A percentile compares a stretch with the other conserved stretches of the same genome.
Conservation (phyloP, 2,888 invertebrate genomes). For the Agriopis leucophaearia region DNA sequence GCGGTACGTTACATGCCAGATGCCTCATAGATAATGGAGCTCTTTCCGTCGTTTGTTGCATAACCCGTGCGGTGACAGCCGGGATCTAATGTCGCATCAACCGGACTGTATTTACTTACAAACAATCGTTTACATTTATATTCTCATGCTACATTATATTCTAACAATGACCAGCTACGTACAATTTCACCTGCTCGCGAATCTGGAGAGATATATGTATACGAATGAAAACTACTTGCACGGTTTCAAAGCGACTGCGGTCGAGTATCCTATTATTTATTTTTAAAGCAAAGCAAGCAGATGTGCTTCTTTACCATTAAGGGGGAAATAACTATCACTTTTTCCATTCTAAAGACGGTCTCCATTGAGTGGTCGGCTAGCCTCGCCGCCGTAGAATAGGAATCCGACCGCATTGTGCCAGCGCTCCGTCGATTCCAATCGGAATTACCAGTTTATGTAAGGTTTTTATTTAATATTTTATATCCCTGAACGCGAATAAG, state of each 20-base stretch:
- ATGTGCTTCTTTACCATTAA: constrained; percentile 40
- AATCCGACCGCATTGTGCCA: constrained; percentile 68
- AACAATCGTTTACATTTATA: constrained; percentile 64
- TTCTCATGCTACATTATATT: constrained; percentile 39
- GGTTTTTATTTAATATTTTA: constrained; percentile 85
- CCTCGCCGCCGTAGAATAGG: constrained; percentile 74
- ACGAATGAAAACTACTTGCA: constrained; percentile 18
- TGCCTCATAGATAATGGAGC: constrained; percentile 76
- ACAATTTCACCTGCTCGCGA: constrained; percentile 23
- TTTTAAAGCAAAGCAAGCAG: constrained; percentile 38
- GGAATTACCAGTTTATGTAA: constrained; percentile 83
- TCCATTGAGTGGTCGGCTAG: constrained; percentile 60
- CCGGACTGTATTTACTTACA: constrained; percentile 64
- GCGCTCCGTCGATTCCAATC: constrained; percentile 77
- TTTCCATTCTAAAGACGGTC: constrained; percentile 60
- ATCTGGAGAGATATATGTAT: constrained; percentile 12
- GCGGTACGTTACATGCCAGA: constrained; percentile 81
- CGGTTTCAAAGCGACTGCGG: constrained; percentile 32
- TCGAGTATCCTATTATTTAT: constrained; percentile 46
- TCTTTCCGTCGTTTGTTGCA: constrained; percentile 70
- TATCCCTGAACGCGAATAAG: constrained; percentile 79
- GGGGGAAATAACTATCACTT: constrained; percentile 51
- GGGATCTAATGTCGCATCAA: constrained; percentile 62
- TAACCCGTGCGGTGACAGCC: constrained; percentile 70
- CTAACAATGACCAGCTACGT: constrained; percentile 10